Evolutionary conservation across 2,113 vertebrate genomes (phyloP), one percentile per base, ranked within the genome.

Genomic region (Eulacestoma nigropectus): DNA sequence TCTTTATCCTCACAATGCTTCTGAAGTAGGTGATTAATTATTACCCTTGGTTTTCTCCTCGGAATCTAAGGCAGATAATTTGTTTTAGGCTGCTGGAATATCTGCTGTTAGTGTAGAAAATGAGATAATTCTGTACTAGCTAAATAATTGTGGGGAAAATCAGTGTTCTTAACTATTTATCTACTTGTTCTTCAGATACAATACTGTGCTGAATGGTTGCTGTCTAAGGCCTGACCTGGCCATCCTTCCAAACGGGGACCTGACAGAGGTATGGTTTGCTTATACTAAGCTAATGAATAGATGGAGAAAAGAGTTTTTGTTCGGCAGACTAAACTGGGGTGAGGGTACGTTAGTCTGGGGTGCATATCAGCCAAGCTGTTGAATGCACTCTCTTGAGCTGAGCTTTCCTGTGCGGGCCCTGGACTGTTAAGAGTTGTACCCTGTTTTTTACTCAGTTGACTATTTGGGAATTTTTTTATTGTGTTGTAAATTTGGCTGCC

Each of bases 181-280:
- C 80, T 78, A 7, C 55, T 93, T 97, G 55, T 94, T 87, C 70
- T 93, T 82, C 80, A 99, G 99, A 72, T 99, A 99, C 91, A 99
- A 99, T 84, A 97, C 96, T 4, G 98, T 99, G 78, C 90, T 99
- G 91, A 98, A 98, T 50, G 97, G 97, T 87, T 99, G 99, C 97
- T 99, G 99, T 92, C 97, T 99, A 76, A 98, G 98, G 96, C 98
- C 98, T 63, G 99, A 99, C 96, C 95, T 99, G 89, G 98, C 98
- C 73, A 98, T 98, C 78, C 98, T 99, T 52, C 99, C 99, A 78
- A 98, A 98, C 30, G 98, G 98, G 15, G 99, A 99, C 96, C 97
- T 99, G 93, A 99, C 99, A 42, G 98, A 99, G 98, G 99, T 99
- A 97, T 77, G 75, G 82, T 89, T 62, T 94, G 11, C 26, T 92